Evolutionary conservation across 2,888 invertebrate genomes (phyloP).

Genomic region (Cinara cedri): DNA sequence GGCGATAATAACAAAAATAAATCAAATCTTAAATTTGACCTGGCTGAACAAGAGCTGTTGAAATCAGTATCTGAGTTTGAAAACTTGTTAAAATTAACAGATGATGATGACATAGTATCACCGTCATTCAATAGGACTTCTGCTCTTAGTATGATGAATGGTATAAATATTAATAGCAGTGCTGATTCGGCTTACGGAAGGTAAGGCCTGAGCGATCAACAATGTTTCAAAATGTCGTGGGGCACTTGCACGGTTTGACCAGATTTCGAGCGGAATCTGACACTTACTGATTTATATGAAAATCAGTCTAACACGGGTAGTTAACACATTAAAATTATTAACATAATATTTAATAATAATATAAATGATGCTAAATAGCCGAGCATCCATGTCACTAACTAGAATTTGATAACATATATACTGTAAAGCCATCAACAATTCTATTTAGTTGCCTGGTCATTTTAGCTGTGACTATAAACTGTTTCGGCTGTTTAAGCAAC

Average conservation of each 20-base stretch:
- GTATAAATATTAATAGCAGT: conserved; percentile 63
- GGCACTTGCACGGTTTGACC: conserved; percentile 52
- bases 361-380: too few relatives aligned
- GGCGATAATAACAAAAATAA: conserved; percentile 54
- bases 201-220: conserved; percentile 65
- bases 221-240: conserved; percentile 29
- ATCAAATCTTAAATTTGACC: conserved; percentile 57
- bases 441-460: too few relatives aligned
- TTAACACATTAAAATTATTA: conserved; percentile 54
- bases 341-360: conserved; percentile 38
- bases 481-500: too few relatives aligned
- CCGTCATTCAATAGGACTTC: conserved; percentile 47
- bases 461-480: too few relatives aligned
- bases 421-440: too few relatives aligned
- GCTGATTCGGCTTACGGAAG: conserved; percentile 86
- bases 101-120: conserved; percentile 55
- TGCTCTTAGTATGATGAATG: conserved; percentile 49
- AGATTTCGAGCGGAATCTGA: conserved; percentile 36
- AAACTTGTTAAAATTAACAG: conserved; percentile 58
- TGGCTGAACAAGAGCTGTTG: conserved; percentile 60
- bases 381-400: too few relatives aligned
- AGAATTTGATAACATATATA: too few relatives aligned
- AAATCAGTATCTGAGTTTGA: conserved; percentile 61
- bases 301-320: conserved; percentile 48
- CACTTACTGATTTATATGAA: conserved; percentile 42